Base-by-base conservation (phyloP, 1,140 invertebrate species). In the Heliconius nattereri region DNA sequence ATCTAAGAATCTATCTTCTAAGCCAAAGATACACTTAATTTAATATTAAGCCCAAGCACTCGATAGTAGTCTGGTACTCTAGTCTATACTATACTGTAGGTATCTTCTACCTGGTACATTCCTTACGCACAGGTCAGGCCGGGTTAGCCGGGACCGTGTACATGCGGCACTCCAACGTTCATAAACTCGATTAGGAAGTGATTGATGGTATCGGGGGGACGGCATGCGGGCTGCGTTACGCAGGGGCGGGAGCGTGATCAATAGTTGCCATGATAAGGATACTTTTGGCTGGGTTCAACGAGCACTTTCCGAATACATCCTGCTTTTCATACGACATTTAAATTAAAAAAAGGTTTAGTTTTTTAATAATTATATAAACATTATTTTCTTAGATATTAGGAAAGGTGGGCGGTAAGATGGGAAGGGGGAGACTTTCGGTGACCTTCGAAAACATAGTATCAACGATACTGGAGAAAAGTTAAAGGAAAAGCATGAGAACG, bases 181-280 rank as follows among this genome's bases (percentile, higher is more conserved):
- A 87, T 88, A 89, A 87, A 89, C 87, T 88, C 84, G 86, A 91
- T 90, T 87, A 90, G 85, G 83, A 88, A 85, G 84, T 89, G 88
- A 91, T 91, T 90, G 89, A 91, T 89, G 86, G 82, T 78, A 80
- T 83, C 77, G 79, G 81, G 80, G 84, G 82, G 82, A 60, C 78
- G 78, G 80, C 40, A 85, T 77, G 82, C 78, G 81, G 84, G 84
- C 83, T 88, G 87, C 81, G 85, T 85, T 85, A 85, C 85, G 78
- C 66, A 83, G 80, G 80, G 80, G 80, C 66, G 80, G 80, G 76
- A 76, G 60, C 32, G 54, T 71, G 29, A 82, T 80, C 81, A 73
- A 82, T 82, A 77, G 81, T 82, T 77, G 71, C 75, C 54, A 60
- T 73, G 77, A 78, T 73, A 73, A 78, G 76, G 76, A 78, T 78